Evolutionary conservation across 2,888 invertebrate species (phyloP).

Genomic region (Drosophila koepferae): DNA sequence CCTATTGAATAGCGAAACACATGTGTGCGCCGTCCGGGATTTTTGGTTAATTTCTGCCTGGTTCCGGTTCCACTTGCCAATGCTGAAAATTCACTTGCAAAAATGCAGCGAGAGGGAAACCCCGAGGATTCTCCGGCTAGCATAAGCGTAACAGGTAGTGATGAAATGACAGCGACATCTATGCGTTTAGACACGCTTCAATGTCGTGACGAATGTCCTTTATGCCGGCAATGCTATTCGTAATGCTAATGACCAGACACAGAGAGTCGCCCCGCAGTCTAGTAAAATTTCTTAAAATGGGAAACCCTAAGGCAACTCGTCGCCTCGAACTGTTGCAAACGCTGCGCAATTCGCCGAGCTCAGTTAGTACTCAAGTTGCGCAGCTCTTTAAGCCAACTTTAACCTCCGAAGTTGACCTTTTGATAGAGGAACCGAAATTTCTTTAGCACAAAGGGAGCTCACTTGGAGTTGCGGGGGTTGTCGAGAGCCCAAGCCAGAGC

Average conservation of each 20-base stretch:
- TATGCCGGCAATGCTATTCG: slow-evolving; percentile 21
- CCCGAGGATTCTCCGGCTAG: slow-evolving; percentile 31
- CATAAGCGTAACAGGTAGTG: slow-evolving; percentile 54
- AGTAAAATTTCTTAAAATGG: not conserved
- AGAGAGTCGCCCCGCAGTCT: slow-evolving; percentile 36
- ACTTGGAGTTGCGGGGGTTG: slow-evolving; percentile 10
- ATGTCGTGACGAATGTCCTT: slow-evolving; percentile 48
- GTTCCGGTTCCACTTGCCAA: slow-evolving; percentile 55
- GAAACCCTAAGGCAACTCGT: not conserved
- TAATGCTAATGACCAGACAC: slow-evolving; percentile 59
- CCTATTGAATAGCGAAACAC: slow-evolving; percentile 40
- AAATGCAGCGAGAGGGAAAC: slow-evolving; percentile 43
- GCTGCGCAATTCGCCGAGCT: slow-evolving; percentile 53
- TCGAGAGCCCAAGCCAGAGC: slow-evolving; percentile 2
- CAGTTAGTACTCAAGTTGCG: slow-evolving; percentile 18
- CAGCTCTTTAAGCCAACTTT: slow-evolving; percentile 14
- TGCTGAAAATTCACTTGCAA: slow-evolving; percentile 55
- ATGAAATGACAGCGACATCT: slow-evolving; percentile 47
- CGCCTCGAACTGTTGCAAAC: slow-evolving; percentile 7
- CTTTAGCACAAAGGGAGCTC: not conserved
- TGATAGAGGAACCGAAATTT: slow-evolving; percentile 18
- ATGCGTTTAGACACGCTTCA: slow-evolving; percentile 60
- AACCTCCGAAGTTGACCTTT: slow-evolving; percentile 53
- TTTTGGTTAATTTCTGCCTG: slow-evolving; percentile 6
- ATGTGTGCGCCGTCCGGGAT: slow-evolving; percentile 29